These are phyloP conservation scores for Drosophila littoralis DNA, from an alignment of 1,140 invertebrate species.

Conservation along the genomic window DNA sequence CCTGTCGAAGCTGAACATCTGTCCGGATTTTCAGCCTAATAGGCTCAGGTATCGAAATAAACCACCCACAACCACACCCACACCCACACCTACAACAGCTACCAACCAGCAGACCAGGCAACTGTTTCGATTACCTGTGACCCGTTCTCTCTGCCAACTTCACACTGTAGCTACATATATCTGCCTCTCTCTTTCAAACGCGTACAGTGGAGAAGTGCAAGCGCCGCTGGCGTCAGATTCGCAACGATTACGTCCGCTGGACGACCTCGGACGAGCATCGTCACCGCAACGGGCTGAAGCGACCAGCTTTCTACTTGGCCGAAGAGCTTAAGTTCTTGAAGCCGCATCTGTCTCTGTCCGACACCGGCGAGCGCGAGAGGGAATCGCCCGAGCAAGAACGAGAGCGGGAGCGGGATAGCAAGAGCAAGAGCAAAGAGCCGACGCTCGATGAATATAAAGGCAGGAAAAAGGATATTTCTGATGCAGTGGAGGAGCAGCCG, in stretches of 20 bases:
- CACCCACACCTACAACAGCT: neutral
- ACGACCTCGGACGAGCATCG: constrained; percentile 29
- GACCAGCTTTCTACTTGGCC: constrained; percentile 27
- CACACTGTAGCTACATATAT: neutral
- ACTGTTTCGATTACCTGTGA: too few relatives aligned
- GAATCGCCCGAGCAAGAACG: constrained; percentile 9
- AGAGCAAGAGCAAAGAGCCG: constrained; percentile 32
- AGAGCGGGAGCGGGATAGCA: constrained; percentile 44
- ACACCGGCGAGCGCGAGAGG: constrained; percentile 1
- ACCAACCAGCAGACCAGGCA: too few relatives aligned
- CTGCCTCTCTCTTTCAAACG: neutral
- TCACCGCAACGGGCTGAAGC: constrained; percentile 21
- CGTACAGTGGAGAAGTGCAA: constrained; percentile 61
- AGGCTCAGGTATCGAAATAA: constrained; percentile 5
- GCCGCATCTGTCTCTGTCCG: constrained; percentile 26
- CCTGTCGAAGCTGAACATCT: constrained; percentile 30
- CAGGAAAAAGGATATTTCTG: neutral
- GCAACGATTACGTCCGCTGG: constrained; percentile 60
- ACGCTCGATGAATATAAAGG: constrained; percentile 27
- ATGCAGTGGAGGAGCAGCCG: constrained; percentile 32
- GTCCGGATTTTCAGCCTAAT: neutral
- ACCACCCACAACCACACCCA: neutral
- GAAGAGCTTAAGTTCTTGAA: constrained; percentile 53
- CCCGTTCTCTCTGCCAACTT: neutral
- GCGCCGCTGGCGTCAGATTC: constrained; percentile 63